Conservation (phyloP, 1,140 invertebrate species). For the Ectropis grisescens region DNA sequence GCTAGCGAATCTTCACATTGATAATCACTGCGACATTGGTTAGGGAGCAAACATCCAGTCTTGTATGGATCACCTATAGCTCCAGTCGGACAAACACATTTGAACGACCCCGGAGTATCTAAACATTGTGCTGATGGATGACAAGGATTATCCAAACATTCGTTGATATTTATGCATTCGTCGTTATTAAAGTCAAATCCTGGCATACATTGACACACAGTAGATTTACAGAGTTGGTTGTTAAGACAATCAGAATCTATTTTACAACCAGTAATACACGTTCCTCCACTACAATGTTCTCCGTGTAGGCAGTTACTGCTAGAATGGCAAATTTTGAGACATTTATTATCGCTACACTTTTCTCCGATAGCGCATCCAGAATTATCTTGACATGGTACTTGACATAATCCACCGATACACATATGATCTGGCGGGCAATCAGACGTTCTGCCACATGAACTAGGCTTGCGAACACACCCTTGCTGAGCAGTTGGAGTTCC, state of each 20-base stretch:
- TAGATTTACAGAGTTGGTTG: constrained; percentile 84
- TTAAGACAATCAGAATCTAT: constrained; percentile 83
- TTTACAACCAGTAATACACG: constrained; percentile 86
- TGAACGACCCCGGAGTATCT: constrained; percentile 85
- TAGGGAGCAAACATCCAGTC: constrained; percentile 79
- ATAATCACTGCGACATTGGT: constrained; percentile 77
- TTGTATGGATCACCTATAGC: constrained; percentile 84
- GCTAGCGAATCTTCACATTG: constrained; percentile 81
- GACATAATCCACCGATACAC: constrained; percentile 82
- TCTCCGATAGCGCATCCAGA: constrained; percentile 85
- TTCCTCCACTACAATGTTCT: constrained; percentile 86
- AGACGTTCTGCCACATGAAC: constrained; percentile 73
- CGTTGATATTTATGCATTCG: constrained; percentile 83
- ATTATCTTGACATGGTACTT: constrained; percentile 79
- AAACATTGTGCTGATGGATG: constrained; percentile 83
- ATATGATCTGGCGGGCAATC: constrained; percentile 81
- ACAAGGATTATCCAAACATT: constrained; percentile 85
- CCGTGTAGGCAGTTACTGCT: constrained; percentile 91
- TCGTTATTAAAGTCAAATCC: constrained; percentile 79
- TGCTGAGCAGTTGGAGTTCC: constrained; percentile 90
- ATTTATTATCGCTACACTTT: constrained; percentile 82
- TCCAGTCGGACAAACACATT: constrained; percentile 82
- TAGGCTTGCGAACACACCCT: constrained; percentile 85
- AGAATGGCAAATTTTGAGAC: constrained; percentile 88
- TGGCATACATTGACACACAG: constrained; percentile 82